phyloP scores from a whole-genome alignment of 2,113 vertebrate species.

The Corythornis cristatus region DNA sequence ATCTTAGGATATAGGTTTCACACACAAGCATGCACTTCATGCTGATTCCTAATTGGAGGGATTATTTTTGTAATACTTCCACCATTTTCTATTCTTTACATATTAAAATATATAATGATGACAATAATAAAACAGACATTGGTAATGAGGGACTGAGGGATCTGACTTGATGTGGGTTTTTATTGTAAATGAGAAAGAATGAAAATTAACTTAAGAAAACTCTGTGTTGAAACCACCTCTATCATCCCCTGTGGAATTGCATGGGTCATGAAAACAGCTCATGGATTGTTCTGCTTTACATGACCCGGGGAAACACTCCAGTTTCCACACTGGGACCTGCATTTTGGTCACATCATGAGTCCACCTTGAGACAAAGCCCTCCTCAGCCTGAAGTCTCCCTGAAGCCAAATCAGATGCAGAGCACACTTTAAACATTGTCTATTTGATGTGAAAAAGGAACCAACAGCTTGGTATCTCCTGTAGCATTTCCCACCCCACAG shows the following conservation, averaged over 20 bases:
- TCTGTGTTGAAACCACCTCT: background rate
- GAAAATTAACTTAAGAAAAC: background rate
- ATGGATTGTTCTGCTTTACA: background rate
- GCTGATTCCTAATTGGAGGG: accelerated
- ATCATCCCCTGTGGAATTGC: background rate
- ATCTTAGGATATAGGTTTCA: background rate
- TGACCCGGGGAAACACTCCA: background rate
- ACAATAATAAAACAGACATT: background rate
- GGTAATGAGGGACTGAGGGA: background rate
- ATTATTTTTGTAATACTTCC: background rate
- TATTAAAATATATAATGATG: background rate
- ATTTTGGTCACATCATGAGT: background rate
- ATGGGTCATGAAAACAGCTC: background rate
- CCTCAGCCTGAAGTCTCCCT: background rate
- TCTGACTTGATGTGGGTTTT: background rate
- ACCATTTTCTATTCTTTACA: background rate
- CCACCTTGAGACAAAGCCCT: background rate
- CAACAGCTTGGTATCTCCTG: background rate
- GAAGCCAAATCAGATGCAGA: background rate
- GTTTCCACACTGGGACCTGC: background rate
- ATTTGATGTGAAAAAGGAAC: background rate
- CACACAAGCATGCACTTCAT: background rate
- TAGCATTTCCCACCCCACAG: background rate
- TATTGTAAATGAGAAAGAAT: background rate
- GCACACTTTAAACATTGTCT: background rate